Percentiles rank a stretch among this genome's conserved stretches.
phyloP scores from a whole-genome alignment of 2,797 vertebrate species.

The Apogon hyalosoma region DNA sequence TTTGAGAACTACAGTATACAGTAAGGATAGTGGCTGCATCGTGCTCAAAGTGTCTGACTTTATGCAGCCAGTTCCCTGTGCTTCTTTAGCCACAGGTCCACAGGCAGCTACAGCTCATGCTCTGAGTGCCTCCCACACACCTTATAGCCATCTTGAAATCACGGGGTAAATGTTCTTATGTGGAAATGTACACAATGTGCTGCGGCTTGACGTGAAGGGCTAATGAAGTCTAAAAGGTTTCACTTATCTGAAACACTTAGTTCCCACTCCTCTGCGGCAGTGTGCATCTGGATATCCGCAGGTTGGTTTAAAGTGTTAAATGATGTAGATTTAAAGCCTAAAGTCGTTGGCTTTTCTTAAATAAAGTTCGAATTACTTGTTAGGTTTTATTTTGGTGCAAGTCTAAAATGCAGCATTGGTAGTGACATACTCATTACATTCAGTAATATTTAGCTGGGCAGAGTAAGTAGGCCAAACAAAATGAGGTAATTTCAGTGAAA shows the following conservation, averaged over 20 bases:
- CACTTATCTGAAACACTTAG: conserved; percentile 63
- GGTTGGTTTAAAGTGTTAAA: conserved; percentile 27
- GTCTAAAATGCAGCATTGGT: conserved; percentile 51
- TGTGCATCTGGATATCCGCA: conserved; percentile 38
- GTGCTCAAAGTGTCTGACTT: conserved; percentile 39
- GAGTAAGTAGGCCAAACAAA: conserved; percentile 70
- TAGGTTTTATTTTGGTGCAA: conserved; percentile 53
- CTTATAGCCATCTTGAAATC: conserved; percentile 67
- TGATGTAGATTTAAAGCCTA: conserved; percentile 31
- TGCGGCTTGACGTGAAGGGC: conserved; percentile 64
- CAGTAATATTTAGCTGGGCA: conserved; percentile 65
- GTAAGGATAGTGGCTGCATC: conserved; percentile 5
- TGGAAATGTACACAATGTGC: conserved; percentile 70
- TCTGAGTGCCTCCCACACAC: conserved; percentile 74
- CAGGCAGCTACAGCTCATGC: conserved; percentile 65
- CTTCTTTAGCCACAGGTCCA: conserved; percentile 68
- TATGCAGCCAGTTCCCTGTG: conserved; percentile 52
- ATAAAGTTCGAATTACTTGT: conserved; percentile 63
- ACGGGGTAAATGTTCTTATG: conserved; percentile 70
- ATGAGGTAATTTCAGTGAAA: conserved; percentile 56
- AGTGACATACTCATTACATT: conserved; percentile 67
- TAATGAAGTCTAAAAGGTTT: conserved; percentile 77
- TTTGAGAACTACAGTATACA: conserved; percentile 18
- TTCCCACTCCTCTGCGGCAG: conserved; percentile 31
- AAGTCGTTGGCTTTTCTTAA: conserved; percentile 36